Percentiles rank a stretch among this genome's conserved stretches.
Evolutionary conservation across 2,797 vertebrate genomes (phyloP).

Genomic region (Tinamus major): DNA sequence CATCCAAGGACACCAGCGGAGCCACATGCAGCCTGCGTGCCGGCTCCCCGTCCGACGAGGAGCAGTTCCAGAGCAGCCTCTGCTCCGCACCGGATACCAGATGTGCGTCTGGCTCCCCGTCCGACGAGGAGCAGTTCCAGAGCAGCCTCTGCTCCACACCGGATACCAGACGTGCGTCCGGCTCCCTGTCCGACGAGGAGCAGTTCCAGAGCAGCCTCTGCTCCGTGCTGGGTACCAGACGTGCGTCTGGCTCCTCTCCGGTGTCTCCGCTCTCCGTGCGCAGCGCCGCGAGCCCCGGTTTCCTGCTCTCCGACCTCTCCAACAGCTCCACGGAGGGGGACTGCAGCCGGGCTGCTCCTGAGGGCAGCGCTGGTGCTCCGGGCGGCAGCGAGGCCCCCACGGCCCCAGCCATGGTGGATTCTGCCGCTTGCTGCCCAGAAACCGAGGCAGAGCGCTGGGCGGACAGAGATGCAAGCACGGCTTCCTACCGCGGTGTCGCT

Average conservation of each 20-base stretch:
- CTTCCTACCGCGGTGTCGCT: accelerated
- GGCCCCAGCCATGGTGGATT: no score
- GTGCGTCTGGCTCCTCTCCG: neutral
- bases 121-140: neutral
- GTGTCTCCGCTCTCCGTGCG: neutral
- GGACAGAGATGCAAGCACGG: neutral
- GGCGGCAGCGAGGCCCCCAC: neutral
- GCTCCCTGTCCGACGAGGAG: neutral
- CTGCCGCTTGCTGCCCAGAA: neutral
- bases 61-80: no score
- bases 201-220: neutral
- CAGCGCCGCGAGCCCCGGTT: neutral
- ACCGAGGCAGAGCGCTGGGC: neutral
- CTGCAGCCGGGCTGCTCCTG: neutral
- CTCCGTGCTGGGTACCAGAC: neutral
- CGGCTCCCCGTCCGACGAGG: no score
- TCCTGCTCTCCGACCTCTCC: neutral
- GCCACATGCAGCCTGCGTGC: no score
- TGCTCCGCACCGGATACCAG: no score
- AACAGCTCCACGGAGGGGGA: neutral
- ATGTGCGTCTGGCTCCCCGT: neutral
- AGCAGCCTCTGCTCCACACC: neutral
- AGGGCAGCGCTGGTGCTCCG: neutral
- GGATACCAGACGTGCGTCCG: no score
- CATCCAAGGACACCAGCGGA: no score